Evolutionary conservation across 2,113 vertebrate genomes (phyloP).

Genomic region (Eidolon helvum): DNA sequence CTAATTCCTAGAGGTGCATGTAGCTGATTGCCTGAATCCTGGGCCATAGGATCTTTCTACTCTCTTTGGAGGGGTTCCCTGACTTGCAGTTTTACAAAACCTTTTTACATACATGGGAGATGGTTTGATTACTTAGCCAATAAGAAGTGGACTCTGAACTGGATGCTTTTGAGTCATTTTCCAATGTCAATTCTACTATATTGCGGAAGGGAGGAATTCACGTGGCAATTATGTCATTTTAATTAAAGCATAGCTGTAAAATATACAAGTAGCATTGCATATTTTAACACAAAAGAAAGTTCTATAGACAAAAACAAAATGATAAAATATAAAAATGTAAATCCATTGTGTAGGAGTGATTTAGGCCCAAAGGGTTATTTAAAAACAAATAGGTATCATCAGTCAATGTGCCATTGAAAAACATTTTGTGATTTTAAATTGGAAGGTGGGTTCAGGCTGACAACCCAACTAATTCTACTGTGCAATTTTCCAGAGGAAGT

Average conservation of each 20-base stretch:
- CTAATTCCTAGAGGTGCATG: neutral
- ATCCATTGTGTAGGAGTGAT: neutral
- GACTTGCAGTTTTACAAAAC: neutral
- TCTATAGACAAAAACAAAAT: neutral
- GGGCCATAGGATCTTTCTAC: neutral
- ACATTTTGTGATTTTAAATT: constrained; percentile 14
- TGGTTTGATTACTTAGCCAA: neutral
- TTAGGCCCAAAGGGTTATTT: constrained; percentile 14
- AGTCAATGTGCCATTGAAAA: neutral
- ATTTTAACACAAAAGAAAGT: neutral
- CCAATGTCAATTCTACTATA: neutral
- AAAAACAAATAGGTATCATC: neutral
- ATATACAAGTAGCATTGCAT: neutral
- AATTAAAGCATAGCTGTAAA: constrained; percentile 18
- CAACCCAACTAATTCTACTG: constrained; percentile 12
- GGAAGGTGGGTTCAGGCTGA: neutral
- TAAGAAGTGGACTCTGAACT: neutral
- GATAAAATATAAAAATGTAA: neutral
- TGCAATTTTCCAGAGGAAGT: constrained; percentile 69
- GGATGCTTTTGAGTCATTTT: neutral
- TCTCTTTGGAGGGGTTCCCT: neutral
- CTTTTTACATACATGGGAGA: neutral
- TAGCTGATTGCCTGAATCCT: neutral
- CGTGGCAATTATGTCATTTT: neutral
- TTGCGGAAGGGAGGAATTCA: neutral